Evolutionary conservation across 2,888 invertebrate species (phyloP), one percentile per base, ranked within the genome.

Genomic region (Andrena camellia): DNA sequence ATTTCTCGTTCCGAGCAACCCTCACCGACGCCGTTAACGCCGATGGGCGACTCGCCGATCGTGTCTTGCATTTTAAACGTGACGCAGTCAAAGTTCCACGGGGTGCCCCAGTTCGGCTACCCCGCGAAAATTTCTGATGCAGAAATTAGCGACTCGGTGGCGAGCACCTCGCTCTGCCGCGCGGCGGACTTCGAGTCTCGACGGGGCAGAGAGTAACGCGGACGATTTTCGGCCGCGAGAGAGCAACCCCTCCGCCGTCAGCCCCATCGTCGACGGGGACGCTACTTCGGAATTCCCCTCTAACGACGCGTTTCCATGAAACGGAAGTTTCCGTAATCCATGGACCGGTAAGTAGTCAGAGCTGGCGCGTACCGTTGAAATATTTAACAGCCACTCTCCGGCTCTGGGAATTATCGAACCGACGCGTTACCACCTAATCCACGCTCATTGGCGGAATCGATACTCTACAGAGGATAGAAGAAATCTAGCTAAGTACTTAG

Each of bases 311-410:
- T 88, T 83, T 81, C 85, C 88, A 82, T 73, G 84, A 83, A 88
- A 85, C 84, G 82, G 86, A 90, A 89, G 89, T 90, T 87, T 78
- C 72, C 79, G 70, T 83, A 83, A 83, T 85, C 81, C 72, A 70
- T 17, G 79, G 78, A 88, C 86, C 86, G 84, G 82, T 90, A 90
- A 90, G 88, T 89, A 89, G 88, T 89, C 82, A 81, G 79, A 63
- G 63, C 70, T 68, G 50, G 71, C 70, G 80, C 78, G 73, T 74
- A 78, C 80, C 63, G 59, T 42, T 90, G 76, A 88, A 90, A 90
- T 90, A 90, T 90, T 90, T 84, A 89, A 69, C 80, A 77, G 23
- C 70, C 85, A 83, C 84, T 88, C 83, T 59, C 31, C 57, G 54
- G 48, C 42, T 48, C 66, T 2, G 17, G 35, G 77, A 72, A 77